Conservation (phyloP, 2,113 vertebrate species). For the Symphodus melops region DNA sequence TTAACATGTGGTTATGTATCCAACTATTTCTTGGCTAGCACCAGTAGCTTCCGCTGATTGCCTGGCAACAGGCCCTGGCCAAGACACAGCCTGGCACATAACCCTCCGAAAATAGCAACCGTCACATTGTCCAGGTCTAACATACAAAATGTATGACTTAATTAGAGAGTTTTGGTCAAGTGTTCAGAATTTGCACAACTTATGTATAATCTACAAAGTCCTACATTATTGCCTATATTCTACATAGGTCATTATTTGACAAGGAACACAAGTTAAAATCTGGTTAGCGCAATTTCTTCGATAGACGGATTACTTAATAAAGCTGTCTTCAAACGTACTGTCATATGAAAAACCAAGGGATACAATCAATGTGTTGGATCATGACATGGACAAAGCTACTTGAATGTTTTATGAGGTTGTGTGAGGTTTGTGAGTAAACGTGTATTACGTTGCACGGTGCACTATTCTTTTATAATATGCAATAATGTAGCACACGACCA, state of each 20-base stretch:
- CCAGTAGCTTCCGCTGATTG: neutral
- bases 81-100: neutral
- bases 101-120: neutral
- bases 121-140: neutral
- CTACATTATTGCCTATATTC: neutral
- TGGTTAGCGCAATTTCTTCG: no score
- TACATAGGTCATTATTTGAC: neutral
- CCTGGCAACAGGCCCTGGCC: neutral
- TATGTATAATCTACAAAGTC: neutral
- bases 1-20: neutral
- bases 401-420: no score
- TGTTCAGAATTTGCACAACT: neutral
- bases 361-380: neutral
- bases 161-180: neutral
- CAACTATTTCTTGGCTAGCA: constrained; percentile 1
- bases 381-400: no score
- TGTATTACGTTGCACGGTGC: neutral
- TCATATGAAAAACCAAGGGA: neutral
- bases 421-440: neutral
- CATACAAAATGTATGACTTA: neutral
- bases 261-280: no score
- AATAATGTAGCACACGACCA: constrained; percentile 30
- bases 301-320: no score
- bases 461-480: neutral
- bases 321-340: no score